Conservation (phyloP, 2,113 vertebrate genomes). For the Synchiropus splendidus region DNA sequence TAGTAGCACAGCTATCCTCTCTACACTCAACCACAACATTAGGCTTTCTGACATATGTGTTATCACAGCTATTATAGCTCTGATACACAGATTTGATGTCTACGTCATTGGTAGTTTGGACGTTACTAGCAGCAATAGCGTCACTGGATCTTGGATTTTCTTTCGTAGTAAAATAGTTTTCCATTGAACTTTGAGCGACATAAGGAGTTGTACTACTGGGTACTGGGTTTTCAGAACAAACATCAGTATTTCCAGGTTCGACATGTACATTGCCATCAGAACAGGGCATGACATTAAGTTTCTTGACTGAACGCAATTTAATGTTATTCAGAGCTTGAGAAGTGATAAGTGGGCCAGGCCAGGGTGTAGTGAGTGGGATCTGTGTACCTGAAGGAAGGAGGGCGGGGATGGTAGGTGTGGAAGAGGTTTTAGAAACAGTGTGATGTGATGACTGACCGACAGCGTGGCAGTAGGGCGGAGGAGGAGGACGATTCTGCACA, state of each 20-base stretch:
- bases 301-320: constrained; percentile 73
- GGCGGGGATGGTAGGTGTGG: not conserved
- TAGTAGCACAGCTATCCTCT: too few species aligned
- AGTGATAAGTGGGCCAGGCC: constrained; percentile 72
- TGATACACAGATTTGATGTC: too few species aligned
- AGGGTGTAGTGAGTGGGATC: constrained; percentile 3
- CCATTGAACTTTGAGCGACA: too few species aligned
- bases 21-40: too few species aligned
- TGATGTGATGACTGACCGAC: constrained; percentile 16
- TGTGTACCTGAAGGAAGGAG: not conserved
- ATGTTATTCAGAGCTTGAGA: constrained; percentile 74
- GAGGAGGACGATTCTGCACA: constrained; percentile 17
- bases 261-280: too few species aligned
- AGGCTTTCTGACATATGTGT: too few species aligned
- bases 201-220: too few species aligned
- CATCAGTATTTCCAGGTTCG: not conserved
- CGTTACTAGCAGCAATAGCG: not conserved
- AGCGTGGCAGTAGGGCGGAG: constrained; percentile 42
- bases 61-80: too few species aligned
- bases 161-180: too few species aligned
- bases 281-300: constrained; percentile 20
- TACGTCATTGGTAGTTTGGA: too few species aligned
- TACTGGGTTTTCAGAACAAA: too few species aligned
- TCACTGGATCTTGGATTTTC: not conserved
- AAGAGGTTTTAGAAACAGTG: not conserved